phyloP scores from a whole-genome alignment of 30 jellyfish, hydroid and myxozoan genomes.

The Chironex yamaguchii region DNA sequence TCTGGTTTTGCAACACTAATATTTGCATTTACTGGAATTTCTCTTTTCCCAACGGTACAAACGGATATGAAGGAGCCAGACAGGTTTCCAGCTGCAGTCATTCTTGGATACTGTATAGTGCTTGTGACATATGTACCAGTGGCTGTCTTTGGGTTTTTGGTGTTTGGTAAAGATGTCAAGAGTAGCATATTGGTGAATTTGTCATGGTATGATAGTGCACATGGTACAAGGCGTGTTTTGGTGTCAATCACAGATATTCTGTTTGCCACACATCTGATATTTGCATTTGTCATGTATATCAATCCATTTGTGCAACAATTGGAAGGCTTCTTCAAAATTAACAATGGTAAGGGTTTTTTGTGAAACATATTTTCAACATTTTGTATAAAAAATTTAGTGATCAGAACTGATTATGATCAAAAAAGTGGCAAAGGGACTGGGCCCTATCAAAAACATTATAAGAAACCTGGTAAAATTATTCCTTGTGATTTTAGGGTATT shows the following conservation, averaged over 20 bases:
- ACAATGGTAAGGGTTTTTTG: too few relatives aligned
- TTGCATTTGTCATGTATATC: slow-evolving; percentile 77
- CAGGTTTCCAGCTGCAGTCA: slow-evolving; percentile 84
- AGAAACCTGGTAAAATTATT: too few relatives aligned
- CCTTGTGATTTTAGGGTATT: too few relatives aligned
- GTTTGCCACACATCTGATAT: slow-evolving; percentile 85
- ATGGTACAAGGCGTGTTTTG: background rate
- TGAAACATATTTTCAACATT: too few relatives aligned
- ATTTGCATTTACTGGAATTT: slow-evolving; percentile 94
- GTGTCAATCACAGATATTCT: slow-evolving; percentile 79
- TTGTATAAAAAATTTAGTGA: too few relatives aligned
- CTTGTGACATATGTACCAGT: slow-evolving; percentile 83
- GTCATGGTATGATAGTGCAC: background rate
- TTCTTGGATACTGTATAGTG: slow-evolving; percentile 77
- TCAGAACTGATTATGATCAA: too few relatives aligned
- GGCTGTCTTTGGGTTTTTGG: slow-evolving; percentile 74
- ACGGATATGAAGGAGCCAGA: slow-evolving; percentile 90
- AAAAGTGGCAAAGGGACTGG: too few relatives aligned
- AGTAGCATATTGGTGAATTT: slow-evolving; percentile 70
- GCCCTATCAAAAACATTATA: too few relatives aligned
- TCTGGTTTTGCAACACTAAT: slow-evolving; percentile 91
- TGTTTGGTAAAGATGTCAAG: slow-evolving; percentile 62
- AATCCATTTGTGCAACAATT: slow-evolving; percentile 92
- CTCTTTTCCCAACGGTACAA: slow-evolving; percentile 93
- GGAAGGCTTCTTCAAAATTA: slow-evolving; percentile 78